Evolutionary conservation across 1,140 invertebrate genomes (phyloP).

Genomic region (Brachionus rubens): DNA sequence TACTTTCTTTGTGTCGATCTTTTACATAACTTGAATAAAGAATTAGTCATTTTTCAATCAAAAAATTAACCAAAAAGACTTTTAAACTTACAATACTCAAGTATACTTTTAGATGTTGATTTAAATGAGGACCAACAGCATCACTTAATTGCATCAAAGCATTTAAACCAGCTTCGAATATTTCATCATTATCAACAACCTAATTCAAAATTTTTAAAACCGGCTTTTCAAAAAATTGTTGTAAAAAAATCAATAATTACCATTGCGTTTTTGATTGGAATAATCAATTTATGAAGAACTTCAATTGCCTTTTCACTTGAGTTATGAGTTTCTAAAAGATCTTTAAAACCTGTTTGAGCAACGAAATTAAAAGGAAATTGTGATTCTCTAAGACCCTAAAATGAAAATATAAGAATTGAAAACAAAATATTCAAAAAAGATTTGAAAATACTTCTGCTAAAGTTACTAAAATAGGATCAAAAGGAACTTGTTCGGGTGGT

Average conservation of each 20-base stretch:
- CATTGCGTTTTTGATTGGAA: slow-evolving; percentile 54
- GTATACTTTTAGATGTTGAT: slow-evolving; percentile 56
- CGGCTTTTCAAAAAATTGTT: too few species aligned
- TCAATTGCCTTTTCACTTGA: slow-evolving; percentile 53
- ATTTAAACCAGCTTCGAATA: slow-evolving; percentile 56
- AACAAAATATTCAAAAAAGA: neutral
- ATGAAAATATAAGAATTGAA: neutral
- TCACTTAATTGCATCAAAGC: slow-evolving; percentile 55
- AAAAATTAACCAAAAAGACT: slow-evolving; percentile 21
- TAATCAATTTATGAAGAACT: slow-evolving; percentile 54
- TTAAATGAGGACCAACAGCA: slow-evolving; percentile 54
- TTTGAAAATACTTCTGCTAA: slow-evolving; percentile 54
- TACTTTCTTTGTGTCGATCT: slow-evolving; percentile 56
- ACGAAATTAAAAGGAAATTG: slow-evolving; percentile 60
- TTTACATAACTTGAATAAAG: slow-evolving; percentile 53
- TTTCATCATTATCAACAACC: slow-evolving; percentile 51
- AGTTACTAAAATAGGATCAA: slow-evolving; percentile 57
- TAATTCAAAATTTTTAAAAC: slow-evolving; percentile 50
- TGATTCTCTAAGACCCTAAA: slow-evolving; percentile 57
- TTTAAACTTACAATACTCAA: slow-evolving; percentile 54
- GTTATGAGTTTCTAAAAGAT: slow-evolving; percentile 52
- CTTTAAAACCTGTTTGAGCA: slow-evolving; percentile 56
- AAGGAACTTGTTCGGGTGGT: slow-evolving; percentile 55
- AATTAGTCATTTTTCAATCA: neutral
- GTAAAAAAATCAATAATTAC: slow-evolving; percentile 49